These are phyloP conservation scores for Andrena chrysosceles DNA, from an alignment of 2,888 invertebrate genomes.

Conservation along the genomic window DNA sequence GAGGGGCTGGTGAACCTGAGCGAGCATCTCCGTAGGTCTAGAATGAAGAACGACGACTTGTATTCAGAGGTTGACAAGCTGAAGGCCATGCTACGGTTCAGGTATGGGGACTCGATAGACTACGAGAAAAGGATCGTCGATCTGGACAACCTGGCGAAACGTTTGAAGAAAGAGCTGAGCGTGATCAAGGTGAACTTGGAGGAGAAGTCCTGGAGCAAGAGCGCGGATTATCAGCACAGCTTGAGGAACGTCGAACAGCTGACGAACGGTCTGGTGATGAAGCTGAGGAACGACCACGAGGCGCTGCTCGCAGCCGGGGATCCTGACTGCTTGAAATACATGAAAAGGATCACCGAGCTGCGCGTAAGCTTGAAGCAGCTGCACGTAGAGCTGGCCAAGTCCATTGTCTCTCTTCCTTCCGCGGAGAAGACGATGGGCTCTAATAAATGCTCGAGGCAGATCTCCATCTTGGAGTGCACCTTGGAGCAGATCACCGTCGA, in stretches of 20 bases:
- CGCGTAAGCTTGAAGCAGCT: conserved; percentile 54
- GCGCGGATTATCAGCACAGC: not conserved
- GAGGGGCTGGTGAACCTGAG: conserved; percentile 66
- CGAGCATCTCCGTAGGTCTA: conserved; percentile 56
- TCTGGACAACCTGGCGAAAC: conserved; percentile 54
- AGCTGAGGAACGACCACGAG: conserved; percentile 66
- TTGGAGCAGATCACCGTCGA: conserved; percentile 58
- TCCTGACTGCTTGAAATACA: conserved; percentile 59
- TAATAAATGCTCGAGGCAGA: not conserved
- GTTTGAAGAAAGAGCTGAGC: conserved; percentile 50
- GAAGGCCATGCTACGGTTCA: conserved; percentile 63
- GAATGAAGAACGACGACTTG: conserved; percentile 53
- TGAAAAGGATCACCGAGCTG: conserved; percentile 64
- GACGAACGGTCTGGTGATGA: conserved; percentile 61
- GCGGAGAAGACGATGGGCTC: not conserved
- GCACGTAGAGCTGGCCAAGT: conserved; percentile 46
- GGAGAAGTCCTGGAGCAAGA: not conserved
- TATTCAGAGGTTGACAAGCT: conserved; percentile 58
- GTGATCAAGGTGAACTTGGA: conserved; percentile 43
- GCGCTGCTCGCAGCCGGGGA: conserved; percentile 66
- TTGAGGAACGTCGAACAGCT: conserved; percentile 45
- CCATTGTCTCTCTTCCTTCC: not conserved
- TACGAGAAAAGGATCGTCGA: conserved; percentile 65
- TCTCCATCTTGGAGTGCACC: conserved; percentile 43
- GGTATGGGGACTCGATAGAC: conserved; percentile 48